Evolutionary conservation across 2,797 vertebrate genomes (phyloP), one percentile per base, ranked within the genome.

Genomic region (Platalea minor): DNA sequence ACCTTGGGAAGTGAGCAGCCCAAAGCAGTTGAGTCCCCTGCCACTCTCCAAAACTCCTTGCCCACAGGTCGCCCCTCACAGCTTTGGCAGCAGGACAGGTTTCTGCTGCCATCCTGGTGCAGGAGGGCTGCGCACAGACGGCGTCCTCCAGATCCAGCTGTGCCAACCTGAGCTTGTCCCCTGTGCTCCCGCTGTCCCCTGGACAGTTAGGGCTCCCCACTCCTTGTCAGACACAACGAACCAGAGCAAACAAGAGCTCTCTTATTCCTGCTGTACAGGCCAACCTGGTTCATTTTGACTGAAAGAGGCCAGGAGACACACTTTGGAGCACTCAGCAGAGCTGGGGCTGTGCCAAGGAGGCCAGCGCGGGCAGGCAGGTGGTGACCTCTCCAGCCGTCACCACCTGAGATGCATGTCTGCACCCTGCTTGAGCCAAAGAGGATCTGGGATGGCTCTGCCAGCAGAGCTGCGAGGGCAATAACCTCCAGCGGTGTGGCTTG

Each of bases 401-500:
- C 63, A 54, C 45, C 59, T 24, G 8, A 74, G 50, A 51, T 15
- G 39, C 26, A 8, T 2, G n/a, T 73, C 65, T 93, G 76, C 53
- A 57, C n/a, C 31, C 46, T 61, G 10, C 8, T 56, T 39, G 41
- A 88, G 64, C 57, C n/a, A 37, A 75, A 43, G 33, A 72, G 54
- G 68, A 53, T 64, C 28, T 46, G 72, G 41, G 53, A 35, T 3
- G 3, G 50, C 73, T 65, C 37, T 84, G 79, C 92, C 91, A 88
- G 73, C 39, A 53, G 79, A 91, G 61, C 45, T 78, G 65, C 0
- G 0, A 91, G 92, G 85, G 79, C 88, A 93, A 46, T 39, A 86
- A 91, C 85, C 76, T 93, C 75, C 92, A 92, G 88, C 21, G 19
- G 61, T 5, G 46, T 78, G 65, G 69, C 85, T 97, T 93, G 91